Evolutionary conservation across 2,113 vertebrate genomes (phyloP), one percentile per base, ranked within the genome.

Genomic region (Macroglossus sobrinus): DNA sequence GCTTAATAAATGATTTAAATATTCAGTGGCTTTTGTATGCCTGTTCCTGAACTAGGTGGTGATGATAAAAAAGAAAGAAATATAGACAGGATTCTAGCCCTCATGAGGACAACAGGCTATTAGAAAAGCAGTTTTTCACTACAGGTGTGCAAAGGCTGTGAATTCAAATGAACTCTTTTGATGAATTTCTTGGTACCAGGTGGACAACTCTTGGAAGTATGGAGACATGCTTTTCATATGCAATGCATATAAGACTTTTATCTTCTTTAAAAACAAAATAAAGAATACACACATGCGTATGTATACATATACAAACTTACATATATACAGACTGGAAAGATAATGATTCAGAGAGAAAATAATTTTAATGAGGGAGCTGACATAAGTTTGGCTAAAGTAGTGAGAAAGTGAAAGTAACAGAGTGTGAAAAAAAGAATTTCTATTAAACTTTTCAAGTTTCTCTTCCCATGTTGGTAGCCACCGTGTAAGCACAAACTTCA

Each of bases 381-480:
- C 11, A 7, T n/a, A 93, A 89, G 11, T 84, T 84, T 97, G 30
- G 72, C 47, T 59, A 47, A 63, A 79, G 59, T 50, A 88, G 12
- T 91, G 45, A 93, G 35, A 92, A 84, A 92, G 53, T 90, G 35
- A 90, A 96, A 94, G 68, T 8, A 90, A 86, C 9, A 66, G 92
- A 66, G 5, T 81, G 26, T 86, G 35, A 69, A 91, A 84, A 76
- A 78, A 91, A 80, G 21, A 82, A 79, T 81, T 66, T 86, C 1
- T 7, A 78, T 0, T 85, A 45, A 84, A 89, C 1, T 74, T 74
- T 82, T 81, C 15, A 55, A 35, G 21, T 92, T 92, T 94, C n/a
- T 64, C 12, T 57, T 88, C 10, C 50, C 57, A 4, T 55, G 13
- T 90, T 94, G 43, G 50, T 91, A 93, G 53, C 45, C 53, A 45